Conservation (phyloP, 2,113 vertebrate genomes). For the Phycodurus eques region DNA sequence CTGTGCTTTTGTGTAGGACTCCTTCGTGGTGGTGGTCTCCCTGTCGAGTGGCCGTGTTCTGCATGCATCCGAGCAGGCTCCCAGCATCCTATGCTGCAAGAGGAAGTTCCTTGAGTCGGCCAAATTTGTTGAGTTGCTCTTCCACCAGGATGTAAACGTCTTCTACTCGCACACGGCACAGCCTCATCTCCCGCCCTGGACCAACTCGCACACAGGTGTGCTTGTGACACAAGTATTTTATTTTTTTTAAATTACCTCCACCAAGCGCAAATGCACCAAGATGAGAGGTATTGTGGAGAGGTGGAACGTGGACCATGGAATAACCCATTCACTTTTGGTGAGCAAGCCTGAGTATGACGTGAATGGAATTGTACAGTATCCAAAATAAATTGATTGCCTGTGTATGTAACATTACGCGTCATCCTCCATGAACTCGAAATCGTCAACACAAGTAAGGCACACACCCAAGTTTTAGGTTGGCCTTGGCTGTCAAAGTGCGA, state of each 20-base stretch:
- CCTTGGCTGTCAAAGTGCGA: not conserved
- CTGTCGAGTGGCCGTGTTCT: constrained; percentile 80
- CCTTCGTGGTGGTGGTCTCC: constrained; percentile 84
- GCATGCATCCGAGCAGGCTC: constrained; percentile 82
- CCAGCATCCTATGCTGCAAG: constrained; percentile 80
- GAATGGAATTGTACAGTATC: not conserved
- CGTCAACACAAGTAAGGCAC: not conserved
- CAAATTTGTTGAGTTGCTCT: constrained; percentile 84
- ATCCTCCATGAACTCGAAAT: not conserved
- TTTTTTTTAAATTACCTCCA: not conserved
- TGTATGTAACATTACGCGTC: not conserved
- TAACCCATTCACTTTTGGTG: not conserved
- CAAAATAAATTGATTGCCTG: not conserved
- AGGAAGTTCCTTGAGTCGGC: constrained; percentile 78
- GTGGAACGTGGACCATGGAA: not conserved
- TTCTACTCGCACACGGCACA: constrained; percentile 82
- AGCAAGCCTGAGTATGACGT: not conserved
- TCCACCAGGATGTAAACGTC: constrained; percentile 83
- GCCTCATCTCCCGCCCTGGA: constrained; percentile 83
- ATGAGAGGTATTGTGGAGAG: not conserved
- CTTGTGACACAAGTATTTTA: not conserved
- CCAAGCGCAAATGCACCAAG: not conserved
- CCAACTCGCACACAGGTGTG: constrained; percentile 61
- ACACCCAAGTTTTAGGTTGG: not conserved
- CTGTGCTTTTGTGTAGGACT: constrained; percentile 71